Conservation (phyloP, 2,797 vertebrate genomes). For the Petrocephalus schoutedeni region DNA sequence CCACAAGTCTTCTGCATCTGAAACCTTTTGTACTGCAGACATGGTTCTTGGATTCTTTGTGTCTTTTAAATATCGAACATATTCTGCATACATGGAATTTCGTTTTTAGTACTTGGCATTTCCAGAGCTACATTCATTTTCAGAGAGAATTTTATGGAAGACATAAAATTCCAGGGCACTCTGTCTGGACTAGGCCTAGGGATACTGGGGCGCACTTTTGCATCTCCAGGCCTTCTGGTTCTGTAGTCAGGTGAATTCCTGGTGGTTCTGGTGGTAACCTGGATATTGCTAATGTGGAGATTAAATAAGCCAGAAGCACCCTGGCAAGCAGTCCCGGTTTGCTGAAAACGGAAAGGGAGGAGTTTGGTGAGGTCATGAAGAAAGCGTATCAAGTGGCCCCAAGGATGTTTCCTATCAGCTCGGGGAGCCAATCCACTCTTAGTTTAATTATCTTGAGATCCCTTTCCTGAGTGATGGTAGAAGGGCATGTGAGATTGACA, state of each 20-base stretch:
- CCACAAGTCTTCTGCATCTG: neutral
- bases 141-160: neutral
- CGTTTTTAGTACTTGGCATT: neutral
- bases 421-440: neutral
- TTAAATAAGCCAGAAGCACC: neutral
- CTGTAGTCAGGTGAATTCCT: neutral
- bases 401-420: neutral
- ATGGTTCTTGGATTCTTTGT: neutral
- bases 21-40: neutral
- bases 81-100: neutral
- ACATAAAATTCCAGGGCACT: neutral
- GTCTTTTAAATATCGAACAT: neutral
- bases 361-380: neutral
- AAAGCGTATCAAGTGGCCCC: neutral
- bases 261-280: neutral
- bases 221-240: neutral
- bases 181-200: neutral
- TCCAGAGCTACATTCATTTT: neutral
- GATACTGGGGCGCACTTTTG: neutral
- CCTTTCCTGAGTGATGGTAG: neutral
- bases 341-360: neutral
- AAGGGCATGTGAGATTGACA: neutral
- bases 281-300: neutral
- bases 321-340: neutral
- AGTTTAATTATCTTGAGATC: neutral